These are phyloP conservation scores for Pygoscelis adeliae DNA, from an alignment of 2,113 vertebrate genomes.

Conservation along the genomic window DNA sequence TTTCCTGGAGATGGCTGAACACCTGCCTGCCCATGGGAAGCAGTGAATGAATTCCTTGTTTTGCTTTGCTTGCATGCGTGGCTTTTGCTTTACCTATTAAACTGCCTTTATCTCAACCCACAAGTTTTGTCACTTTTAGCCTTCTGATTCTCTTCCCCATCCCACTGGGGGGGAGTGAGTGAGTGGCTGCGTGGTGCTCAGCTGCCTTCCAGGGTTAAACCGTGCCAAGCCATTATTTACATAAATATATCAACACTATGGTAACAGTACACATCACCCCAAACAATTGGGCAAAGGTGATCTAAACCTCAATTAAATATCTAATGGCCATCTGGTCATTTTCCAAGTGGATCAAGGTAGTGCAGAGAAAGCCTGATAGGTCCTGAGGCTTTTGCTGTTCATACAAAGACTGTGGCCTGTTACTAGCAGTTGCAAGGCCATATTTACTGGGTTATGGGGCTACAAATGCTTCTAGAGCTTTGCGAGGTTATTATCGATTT, in stretches of 20 bases:
- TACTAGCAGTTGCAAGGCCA: background rate
- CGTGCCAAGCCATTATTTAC: background rate
- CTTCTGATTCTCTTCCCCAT: background rate
- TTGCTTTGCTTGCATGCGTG: background rate
- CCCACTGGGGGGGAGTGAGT: background rate
- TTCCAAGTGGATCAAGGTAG: background rate
- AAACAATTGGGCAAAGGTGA: background rate
- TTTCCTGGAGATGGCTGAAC: background rate
- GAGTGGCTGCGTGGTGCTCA: rapidly evolving
- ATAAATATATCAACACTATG: background rate
- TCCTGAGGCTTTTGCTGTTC: background rate
- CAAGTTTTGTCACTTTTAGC: background rate
- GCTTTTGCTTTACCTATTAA: background rate
- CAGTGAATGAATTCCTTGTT: background rate
- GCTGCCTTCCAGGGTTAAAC: background rate
- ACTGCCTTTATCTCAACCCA: background rate
- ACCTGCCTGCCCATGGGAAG: background rate
- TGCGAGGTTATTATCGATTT: background rate
- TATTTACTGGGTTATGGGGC: background rate
- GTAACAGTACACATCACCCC: background rate
- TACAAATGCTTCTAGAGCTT: background rate
- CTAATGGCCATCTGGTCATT: background rate
- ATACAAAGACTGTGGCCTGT: background rate
- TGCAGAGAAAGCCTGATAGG: background rate
- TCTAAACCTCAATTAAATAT: background rate